phyloP scores from a whole-genome alignment of 1,140 invertebrate species.

The Batillaria attramentaria region DNA sequence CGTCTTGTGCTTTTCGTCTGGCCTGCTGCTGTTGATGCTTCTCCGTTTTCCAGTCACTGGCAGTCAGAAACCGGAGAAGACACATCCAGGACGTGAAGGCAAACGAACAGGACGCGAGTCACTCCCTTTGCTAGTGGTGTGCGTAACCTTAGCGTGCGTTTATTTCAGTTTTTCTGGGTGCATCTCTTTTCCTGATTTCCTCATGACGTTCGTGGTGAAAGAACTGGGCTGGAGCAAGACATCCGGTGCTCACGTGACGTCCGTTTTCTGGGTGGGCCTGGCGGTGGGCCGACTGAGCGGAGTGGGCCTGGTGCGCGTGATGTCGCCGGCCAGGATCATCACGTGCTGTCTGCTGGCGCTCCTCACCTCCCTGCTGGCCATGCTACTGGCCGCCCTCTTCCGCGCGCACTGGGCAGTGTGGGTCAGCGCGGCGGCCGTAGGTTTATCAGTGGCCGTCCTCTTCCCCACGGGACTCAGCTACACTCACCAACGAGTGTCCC shows the following conservation, averaged over 20 bases:
- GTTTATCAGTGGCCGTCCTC: not conserved
- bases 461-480: too few relatives aligned
- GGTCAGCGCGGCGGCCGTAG: not conserved
- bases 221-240: conserved; percentile 15
- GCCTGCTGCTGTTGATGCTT: not conserved
- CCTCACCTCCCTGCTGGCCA: not conserved
- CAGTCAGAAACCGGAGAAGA: too few relatives aligned
- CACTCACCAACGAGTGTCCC: too few relatives aligned
- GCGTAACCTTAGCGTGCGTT: not conserved
- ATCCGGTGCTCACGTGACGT: not conserved
- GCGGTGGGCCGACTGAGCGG: not conserved
- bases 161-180: not conserved
- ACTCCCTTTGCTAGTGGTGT: too few relatives aligned
- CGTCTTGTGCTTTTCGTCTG: not conserved
- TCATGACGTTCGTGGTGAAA: conserved; percentile 21
- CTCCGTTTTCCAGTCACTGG: not conserved
- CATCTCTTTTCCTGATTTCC: not conserved
- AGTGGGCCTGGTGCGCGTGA: not conserved
- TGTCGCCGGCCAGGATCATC: not conserved
- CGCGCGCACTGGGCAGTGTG: conserved; percentile 7
- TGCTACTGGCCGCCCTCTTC: not conserved
- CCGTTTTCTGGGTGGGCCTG: conserved; percentile 21
- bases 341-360: not conserved
- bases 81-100: too few relatives aligned
- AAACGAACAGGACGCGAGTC: too few relatives aligned